These are phyloP conservation scores for Saxicola maurus DNA, from an alignment of 2,797 vertebrate genomes.

Conservation along the genomic window DNA sequence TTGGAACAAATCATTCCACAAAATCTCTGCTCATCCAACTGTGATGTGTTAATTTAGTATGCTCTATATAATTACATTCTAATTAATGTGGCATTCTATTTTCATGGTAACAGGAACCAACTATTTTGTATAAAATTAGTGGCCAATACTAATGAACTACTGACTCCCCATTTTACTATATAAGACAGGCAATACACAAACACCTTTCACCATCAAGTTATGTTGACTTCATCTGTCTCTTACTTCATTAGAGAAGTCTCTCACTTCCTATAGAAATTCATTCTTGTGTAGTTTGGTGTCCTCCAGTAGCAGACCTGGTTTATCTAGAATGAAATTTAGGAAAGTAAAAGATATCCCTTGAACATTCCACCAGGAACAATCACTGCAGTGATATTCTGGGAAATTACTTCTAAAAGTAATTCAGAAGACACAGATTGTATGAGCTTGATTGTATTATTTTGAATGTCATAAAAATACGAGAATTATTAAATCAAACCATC, in stretches of 20 bases:
- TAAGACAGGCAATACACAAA: background rate
- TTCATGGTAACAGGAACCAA: background rate
- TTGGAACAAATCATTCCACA: background rate
- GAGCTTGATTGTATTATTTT: background rate
- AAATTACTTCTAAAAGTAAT: background rate
- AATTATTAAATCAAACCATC: background rate
- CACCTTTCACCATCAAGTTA: background rate
- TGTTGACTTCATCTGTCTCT: background rate
- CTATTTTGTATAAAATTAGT: background rate
- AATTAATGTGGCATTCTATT: background rate
- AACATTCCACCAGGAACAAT: background rate
- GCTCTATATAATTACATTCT: background rate
- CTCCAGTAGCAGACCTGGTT: background rate
- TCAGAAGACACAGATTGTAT: background rate
- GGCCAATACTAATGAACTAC: background rate
- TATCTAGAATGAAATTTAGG: background rate
- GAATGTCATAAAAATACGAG: no score
- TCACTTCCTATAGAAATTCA: background rate
- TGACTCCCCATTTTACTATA: background rate
- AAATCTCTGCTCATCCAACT: background rate
- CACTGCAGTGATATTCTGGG: background rate
- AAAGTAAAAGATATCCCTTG: background rate
- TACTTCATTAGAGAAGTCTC: background rate
- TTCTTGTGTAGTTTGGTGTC: background rate
- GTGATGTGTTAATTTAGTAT: background rate